phyloP scores from a whole-genome alignment of 2,113 vertebrate genomes.

The Barbus barbus region DNA sequence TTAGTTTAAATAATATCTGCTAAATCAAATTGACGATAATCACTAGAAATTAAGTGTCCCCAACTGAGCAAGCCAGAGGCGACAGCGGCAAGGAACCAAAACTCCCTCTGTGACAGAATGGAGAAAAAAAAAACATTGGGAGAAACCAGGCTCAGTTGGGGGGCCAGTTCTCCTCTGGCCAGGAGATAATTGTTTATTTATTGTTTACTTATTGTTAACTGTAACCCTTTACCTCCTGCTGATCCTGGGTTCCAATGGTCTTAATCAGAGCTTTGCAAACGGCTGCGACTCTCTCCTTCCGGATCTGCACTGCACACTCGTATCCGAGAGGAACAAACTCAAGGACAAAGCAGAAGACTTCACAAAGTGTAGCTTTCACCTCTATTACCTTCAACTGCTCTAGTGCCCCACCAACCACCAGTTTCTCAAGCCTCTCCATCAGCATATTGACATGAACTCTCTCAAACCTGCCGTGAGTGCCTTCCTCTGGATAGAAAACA shows the following conservation, averaged over 20 bases:
- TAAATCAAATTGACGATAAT: too few relatives aligned
- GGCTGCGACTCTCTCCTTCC: conserved; percentile 74
- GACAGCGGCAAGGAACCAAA: too few relatives aligned
- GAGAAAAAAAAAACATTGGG: too few relatives aligned
- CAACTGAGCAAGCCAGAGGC: too few relatives aligned
- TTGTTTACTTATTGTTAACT: too few relatives aligned
- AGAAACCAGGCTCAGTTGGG: too few relatives aligned
- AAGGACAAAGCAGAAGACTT: conserved; percentile 84
- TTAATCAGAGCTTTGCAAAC: conserved; percentile 80
- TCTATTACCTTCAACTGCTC: conserved; percentile 71
- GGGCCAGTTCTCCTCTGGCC: too few relatives aligned
- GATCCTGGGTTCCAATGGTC: conserved; percentile 78
- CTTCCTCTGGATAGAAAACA: conserved; percentile 76
- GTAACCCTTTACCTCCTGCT: conserved; percentile 75
- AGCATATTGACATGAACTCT: conserved; percentile 85
- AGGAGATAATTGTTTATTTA: too few relatives aligned
- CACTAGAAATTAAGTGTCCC: too few relatives aligned
- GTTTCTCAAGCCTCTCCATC: conserved; percentile 80
- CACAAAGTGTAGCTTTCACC: conserved; percentile 81
- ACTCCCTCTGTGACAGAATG: too few relatives aligned
- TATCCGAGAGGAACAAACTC: conserved; percentile 81
- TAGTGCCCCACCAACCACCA: conserved; percentile 77
- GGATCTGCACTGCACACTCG: conserved; percentile 78
- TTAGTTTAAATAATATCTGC: too few relatives aligned
- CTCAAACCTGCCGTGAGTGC: conserved; percentile 77